These are phyloP conservation scores for Drosophila demipolita DNA, from an alignment of 2,888 invertebrate species.

Conservation along the genomic window DNA sequence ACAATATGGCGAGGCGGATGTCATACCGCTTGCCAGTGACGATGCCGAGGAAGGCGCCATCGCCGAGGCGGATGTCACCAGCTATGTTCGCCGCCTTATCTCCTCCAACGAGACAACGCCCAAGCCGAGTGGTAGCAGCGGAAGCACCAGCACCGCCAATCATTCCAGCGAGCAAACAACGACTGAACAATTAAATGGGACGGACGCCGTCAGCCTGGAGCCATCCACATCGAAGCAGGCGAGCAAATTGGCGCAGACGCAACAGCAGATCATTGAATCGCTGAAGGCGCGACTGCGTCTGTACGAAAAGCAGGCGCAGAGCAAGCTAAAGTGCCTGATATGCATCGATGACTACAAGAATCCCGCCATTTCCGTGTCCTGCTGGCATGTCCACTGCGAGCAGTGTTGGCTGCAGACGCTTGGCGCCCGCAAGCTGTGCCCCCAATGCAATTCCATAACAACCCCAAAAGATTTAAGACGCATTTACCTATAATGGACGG, in stretches of 20 bases:
- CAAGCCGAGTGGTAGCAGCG: conserved; percentile 30
- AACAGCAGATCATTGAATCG: conserved; percentile 88
- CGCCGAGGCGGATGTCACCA: conserved; percentile 77
- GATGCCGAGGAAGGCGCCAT: conserved; percentile 84
- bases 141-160: conserved; percentile 20
- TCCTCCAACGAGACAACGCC: conserved; percentile 58
- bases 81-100: conserved; percentile 82
- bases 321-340: conserved; percentile 93
- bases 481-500: conserved; percentile 90
- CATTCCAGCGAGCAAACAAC: conserved; percentile 44
- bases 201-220: conserved; percentile 6
- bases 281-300: conserved; percentile 91
- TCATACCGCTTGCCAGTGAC: conserved; percentile 86
- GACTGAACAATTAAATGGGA: conserved; percentile 32
- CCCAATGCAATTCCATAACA: conserved; percentile 97
- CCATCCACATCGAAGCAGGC: conserved; percentile 40
- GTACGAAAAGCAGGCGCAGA: conserved; percentile 88
- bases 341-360: conserved; percentile 94
- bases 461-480: conserved; percentile 93
- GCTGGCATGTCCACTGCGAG: conserved; percentile 99
- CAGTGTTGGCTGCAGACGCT: conserved; percentile 90
- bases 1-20: conserved; percentile 93
- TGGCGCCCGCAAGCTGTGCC: conserved; percentile 95
- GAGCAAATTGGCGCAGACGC: conserved; percentile 46
- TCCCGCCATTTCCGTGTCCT: conserved; percentile 96